Evolutionary conservation across 2,113 vertebrate genomes (phyloP).

Genomic region (Pelobates fuscus): DNA sequence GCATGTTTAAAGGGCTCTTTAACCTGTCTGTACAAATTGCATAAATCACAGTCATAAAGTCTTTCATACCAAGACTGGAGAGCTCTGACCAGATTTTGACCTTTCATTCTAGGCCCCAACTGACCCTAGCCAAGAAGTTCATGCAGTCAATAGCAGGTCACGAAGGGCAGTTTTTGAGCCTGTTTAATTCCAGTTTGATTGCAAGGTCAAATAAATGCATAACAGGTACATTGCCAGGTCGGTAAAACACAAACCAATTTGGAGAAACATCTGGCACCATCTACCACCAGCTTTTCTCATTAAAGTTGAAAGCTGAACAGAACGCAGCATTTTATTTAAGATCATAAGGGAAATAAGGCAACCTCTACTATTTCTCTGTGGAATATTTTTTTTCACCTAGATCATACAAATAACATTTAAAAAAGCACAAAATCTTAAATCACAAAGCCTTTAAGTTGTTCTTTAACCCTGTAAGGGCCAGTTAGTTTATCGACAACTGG

Average conservation of each 20-base stretch:
- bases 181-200: constrained; percentile 73
- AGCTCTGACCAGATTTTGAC: constrained; percentile 90
- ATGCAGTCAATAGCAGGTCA: constrained; percentile 96
- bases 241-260: constrained; percentile 33
- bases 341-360: not conserved
- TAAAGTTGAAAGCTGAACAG: not conserved
- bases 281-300: constrained; percentile 15
- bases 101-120: constrained; percentile 81
- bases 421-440: too few relatives aligned
- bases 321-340: not conserved
- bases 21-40: constrained; percentile 83
- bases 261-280: constrained; percentile 45
- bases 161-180: constrained; percentile 63
- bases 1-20: constrained; percentile 77
- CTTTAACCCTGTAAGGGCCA: too few relatives aligned
- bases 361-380: too few relatives aligned
- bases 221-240: constrained; percentile 60
- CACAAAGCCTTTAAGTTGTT: too few relatives aligned
- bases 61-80: constrained; percentile 65
- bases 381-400: too few relatives aligned
- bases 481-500: too few relatives aligned
- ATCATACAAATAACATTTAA: too few relatives aligned
- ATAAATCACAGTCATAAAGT: constrained; percentile 93
- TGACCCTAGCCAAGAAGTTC: constrained; percentile 91
- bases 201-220: constrained; percentile 67